A percentile compares a stretch with the other conserved stretches of the same genome.
Evolutionary conservation across 1,140 invertebrate species (phyloP).

Genomic region (Bursaphelenchus mucronatus): DNA sequence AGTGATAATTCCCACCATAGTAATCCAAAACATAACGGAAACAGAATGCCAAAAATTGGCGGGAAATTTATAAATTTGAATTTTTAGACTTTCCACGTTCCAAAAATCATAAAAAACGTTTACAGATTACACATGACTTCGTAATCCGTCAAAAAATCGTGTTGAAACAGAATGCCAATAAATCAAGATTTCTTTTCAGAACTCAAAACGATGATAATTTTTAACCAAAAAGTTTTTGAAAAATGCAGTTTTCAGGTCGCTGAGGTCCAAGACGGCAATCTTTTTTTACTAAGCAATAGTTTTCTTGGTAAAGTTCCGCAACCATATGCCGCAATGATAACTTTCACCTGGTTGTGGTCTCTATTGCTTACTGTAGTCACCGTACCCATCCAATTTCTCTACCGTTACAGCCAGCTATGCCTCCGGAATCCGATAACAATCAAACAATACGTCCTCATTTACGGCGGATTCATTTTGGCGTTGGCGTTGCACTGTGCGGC

Average conservation of each 20-base stretch:
- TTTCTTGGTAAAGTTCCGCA: constrained; percentile 8
- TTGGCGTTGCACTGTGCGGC: constrained; percentile 3
- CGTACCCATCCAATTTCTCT: constrained; percentile 6
- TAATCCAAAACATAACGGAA: too few species aligned
- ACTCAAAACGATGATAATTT: background rate
- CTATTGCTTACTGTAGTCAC: constrained; percentile 10
- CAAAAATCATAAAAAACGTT: too few species aligned
- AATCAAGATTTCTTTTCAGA: too few species aligned
- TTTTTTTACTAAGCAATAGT: constrained; percentile 8
- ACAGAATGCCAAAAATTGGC: constrained; percentile 5
- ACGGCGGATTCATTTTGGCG: background rate
- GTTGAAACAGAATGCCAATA: too few species aligned
- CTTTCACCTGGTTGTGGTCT: constrained; percentile 8
- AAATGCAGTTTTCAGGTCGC: constrained; percentile 12
- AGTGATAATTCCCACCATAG: too few species aligned
- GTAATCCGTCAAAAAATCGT: too few species aligned
- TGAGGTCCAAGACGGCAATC: constrained; percentile 6
- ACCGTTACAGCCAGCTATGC: constrained; percentile 14
- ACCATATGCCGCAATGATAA: background rate
- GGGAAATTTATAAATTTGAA: background rate
- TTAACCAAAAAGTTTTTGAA: background rate
- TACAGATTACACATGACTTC: too few species aligned
- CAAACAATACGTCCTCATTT: background rate
- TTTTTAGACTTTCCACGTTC: too few species aligned
- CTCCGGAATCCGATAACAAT: background rate